Base-by-base conservation (phyloP, 1,140 invertebrate species). In the Drosophila mojavensis region DNA sequence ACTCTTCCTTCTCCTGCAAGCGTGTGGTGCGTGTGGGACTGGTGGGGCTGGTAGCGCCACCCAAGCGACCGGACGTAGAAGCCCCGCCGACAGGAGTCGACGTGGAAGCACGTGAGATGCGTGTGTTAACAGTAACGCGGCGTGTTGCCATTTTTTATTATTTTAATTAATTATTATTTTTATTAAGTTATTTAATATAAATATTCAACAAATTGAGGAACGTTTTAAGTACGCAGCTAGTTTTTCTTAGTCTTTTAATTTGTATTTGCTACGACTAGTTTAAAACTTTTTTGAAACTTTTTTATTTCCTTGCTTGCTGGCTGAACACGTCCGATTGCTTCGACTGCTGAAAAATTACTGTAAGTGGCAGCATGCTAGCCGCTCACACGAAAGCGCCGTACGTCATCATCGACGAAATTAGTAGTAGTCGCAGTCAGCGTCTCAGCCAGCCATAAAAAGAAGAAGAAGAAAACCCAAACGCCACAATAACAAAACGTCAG, bases 1-100 rank as follows among this genome's bases (percentile, higher is more conserved):
- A 93, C 78, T 98, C 96, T 79, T 96, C 95, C 93, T 99, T 99
- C 93, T 99, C 98, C 92, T 99, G 97, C 13, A 98, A 93, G 24
- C 98, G 96, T 10, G 96, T 96, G 64, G 97, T 95, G 69, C 97
- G 94, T 4, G 97, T 97, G 41, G 98, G 98, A 81, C 97, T 98
- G 10, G 91, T 91, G 60, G 91, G 90, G 17, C 88, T 89, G 24
- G 79, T 78, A 66, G 90, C 86, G 13, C 89, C 88, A 15, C 73
- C 53, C 30, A 58, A 4, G 10, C 61, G 68, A 17, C 79, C 62
- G 17, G 80, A 83, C 10, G 85, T 65, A 11, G 85, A 77, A 1
- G 58, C 80, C 1, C 81, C 86, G 20, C 81, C 90, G 39, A 86
- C 78, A 33, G 91, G 91, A 36, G 91, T 91, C 17, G 91, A 89